A percentile compares a stretch with the other conserved stretches of the same genome.
Evolutionary conservation across 1,140 invertebrate species (phyloP).

Genomic region (Adoxophyes honmai): DNA sequence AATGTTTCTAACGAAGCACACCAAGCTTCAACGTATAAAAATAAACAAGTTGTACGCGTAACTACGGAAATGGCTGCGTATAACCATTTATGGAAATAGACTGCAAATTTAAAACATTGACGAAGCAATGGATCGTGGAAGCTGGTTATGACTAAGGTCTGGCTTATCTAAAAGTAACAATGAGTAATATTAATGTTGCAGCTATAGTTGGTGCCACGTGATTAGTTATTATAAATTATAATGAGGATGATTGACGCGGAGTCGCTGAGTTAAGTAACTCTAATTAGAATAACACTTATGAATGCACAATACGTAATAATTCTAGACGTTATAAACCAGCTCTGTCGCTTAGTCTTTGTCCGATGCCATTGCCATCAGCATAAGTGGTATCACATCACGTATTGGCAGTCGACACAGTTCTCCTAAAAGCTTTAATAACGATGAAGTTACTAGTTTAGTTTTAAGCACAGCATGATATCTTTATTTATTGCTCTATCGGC

Average conservation of each 20-base stretch:
- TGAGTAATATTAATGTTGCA: slow-evolving; percentile 26
- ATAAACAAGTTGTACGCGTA: not conserved
- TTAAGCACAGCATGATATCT: not conserved
- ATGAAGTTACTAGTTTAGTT: not conserved
- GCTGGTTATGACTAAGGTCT: slow-evolving; percentile 19
- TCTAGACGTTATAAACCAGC: slow-evolving; percentile 3
- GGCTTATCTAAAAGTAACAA: slow-evolving; percentile 29
- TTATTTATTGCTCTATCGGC: too few species aligned
- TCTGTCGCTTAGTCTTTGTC: slow-evolving; percentile 1
- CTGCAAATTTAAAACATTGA: not conserved
- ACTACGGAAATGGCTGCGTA: not conserved
- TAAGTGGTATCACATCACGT: not conserved
- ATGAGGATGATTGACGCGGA: slow-evolving; percentile 22
- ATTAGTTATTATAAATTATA: slow-evolving; percentile 18
- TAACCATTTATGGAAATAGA: not conserved
- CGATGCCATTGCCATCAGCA: not conserved
- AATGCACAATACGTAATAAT: slow-evolving; percentile 4
- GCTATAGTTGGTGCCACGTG: slow-evolving; percentile 17
- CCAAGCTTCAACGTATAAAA: not conserved
- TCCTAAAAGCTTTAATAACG: not conserved
- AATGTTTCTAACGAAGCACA: not conserved
- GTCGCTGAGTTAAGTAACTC: slow-evolving; percentile 14
- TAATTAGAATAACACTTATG: slow-evolving; percentile 4
- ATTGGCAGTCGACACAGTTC: not conserved
- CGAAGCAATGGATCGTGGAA: slow-evolving; percentile 2